Percentiles rank a stretch among this genome's conserved stretches.
Evolutionary conservation across 64 coral and sea anemone species (phyloP).

Genomic region (Stichodactyla helianthus): DNA sequence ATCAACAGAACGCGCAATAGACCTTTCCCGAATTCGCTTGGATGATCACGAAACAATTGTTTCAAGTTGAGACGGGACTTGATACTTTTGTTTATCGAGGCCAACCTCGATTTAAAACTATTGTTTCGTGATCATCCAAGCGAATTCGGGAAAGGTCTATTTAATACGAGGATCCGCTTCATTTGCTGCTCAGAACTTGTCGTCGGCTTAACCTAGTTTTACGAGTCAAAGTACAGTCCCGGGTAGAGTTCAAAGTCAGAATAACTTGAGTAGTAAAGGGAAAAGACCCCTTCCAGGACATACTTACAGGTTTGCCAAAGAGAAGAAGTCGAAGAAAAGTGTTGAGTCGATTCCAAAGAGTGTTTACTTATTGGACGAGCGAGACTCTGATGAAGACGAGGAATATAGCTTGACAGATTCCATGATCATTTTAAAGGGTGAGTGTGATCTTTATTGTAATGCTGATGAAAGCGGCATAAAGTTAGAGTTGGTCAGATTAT

Average conservation of each 20-base stretch:
- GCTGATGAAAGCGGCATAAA: slow-evolving; percentile 36
- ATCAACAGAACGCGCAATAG: too few relatives aligned
- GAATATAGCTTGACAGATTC: slow-evolving; percentile 37
- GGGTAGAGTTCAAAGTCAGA: slow-evolving; percentile 25
- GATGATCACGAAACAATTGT: too few relatives aligned
- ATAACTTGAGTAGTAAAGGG: slow-evolving; percentile 15
- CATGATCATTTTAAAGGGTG: slow-evolving; percentile 51
- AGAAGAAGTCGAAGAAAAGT: slow-evolving; percentile 31
- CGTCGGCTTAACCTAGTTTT: slow-evolving; percentile 8
- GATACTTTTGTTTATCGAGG: too few relatives aligned
- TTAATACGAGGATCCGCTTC: slow-evolving; percentile 33
- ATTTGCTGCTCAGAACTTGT: slow-evolving; percentile 47
- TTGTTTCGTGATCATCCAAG: too few relatives aligned
- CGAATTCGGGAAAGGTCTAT: slow-evolving; percentile 22
- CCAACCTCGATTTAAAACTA: too few relatives aligned
- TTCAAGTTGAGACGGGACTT: too few relatives aligned
- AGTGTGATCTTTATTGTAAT: slow-evolving; percentile 53
- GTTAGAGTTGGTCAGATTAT: too few relatives aligned
- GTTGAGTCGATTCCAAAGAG: slow-evolving; percentile 38
- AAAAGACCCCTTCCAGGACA: slow-evolving; percentile 35
- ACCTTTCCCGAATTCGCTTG: too few relatives aligned
- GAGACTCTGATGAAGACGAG: slow-evolving; percentile 41
- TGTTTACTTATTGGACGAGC: slow-evolving; percentile 41
- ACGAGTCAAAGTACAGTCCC: slow-evolving; percentile 14
- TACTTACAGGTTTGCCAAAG: slow-evolving; percentile 46